phyloP scores from a whole-genome alignment of 2,888 invertebrate species.

The Selenia dentaria region DNA sequence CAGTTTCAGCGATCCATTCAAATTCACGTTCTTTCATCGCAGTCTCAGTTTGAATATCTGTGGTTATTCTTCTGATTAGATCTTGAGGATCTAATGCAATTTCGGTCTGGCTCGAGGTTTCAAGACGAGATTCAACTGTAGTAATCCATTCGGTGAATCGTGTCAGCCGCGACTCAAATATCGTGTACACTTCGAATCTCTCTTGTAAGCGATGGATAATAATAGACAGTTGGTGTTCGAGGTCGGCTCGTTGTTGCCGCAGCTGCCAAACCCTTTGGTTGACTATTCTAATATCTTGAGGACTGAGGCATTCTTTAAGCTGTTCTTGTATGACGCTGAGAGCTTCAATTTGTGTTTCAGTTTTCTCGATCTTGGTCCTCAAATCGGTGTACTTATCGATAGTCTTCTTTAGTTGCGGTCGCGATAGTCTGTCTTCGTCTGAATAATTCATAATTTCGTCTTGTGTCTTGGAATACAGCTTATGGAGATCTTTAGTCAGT shows the following conservation, averaged over 20 bases:
- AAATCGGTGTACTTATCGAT: conserved; percentile 86
- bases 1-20: conserved; percentile 90
- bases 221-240: conserved; percentile 91
- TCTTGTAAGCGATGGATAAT: conserved; percentile 90
- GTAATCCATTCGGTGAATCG: conserved; percentile 89
- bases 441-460: conserved; percentile 84
- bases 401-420: conserved; percentile 86
- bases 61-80: conserved; percentile 88
- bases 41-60: conserved; percentile 91
- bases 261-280: conserved; percentile 91
- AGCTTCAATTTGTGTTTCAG: conserved; percentile 87
- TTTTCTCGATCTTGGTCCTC: conserved; percentile 82
- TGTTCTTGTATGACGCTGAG: conserved; percentile 91
- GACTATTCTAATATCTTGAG: conserved; percentile 92
- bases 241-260: conserved; percentile 91
- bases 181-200: conserved; percentile 87
- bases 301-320: conserved; percentile 93
- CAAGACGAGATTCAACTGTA: conserved; percentile 87
- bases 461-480: conserved; percentile 87
- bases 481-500: conserved; percentile 84
- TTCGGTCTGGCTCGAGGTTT: conserved; percentile 81
- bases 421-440: conserved; percentile 82
- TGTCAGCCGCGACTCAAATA: conserved; percentile 88
- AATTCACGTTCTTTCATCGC: conserved; percentile 90
- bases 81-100: conserved; percentile 89